Evolutionary conservation across 2,113 vertebrate genomes (phyloP), one percentile per base, ranked within the genome.

Genomic region (Strix aluco): DNA sequence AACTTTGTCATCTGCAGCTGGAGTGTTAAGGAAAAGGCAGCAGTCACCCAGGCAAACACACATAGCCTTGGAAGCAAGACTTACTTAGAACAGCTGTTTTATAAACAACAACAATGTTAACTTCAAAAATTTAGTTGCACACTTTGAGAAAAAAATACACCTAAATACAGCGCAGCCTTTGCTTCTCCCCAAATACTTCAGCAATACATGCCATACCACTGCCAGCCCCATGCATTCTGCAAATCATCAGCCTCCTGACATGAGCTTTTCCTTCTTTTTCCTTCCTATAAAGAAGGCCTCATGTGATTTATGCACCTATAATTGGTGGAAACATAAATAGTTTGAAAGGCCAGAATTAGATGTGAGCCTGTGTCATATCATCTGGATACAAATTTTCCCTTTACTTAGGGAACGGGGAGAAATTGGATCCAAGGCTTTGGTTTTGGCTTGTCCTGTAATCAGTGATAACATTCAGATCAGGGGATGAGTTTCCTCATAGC

Each of bases 1-100:
- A 83, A 67, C 40, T 62, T n/a, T 81, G 51, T 61, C 59, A 77
- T 86, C 62, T 59, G 46, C 75, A 95, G 89, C 81, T 91, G 79
- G 42, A 70, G 26, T 22, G 10, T 49, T 63, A 66, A 36, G 58
- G 29, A 61, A 75, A 47, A 78, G 57, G 38, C 63, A 83, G 21
- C 49, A 58, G 73, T 29, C 58, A 61, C 55, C 27, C 38, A 91
- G 57, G 36, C 67, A 69, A 75, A 74, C 5, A 71, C n/a, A 52
- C 10, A 14, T 5, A 63, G 61, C 49, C 42, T 52, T 88, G 59
- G 74, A 89, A 85, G 70, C 7, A 81, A 49, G 16, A 58, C 36
- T 67, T 71, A 55, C 46, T 81, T 66, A 66, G 40, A 94, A 40
- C 70, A 90, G 51, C 90, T 96, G 51, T 30, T 83, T 80, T 55